Evolutionary conservation across 2,113 vertebrate species (phyloP).

Genomic region (Prionailurus viverrinus): DNA sequence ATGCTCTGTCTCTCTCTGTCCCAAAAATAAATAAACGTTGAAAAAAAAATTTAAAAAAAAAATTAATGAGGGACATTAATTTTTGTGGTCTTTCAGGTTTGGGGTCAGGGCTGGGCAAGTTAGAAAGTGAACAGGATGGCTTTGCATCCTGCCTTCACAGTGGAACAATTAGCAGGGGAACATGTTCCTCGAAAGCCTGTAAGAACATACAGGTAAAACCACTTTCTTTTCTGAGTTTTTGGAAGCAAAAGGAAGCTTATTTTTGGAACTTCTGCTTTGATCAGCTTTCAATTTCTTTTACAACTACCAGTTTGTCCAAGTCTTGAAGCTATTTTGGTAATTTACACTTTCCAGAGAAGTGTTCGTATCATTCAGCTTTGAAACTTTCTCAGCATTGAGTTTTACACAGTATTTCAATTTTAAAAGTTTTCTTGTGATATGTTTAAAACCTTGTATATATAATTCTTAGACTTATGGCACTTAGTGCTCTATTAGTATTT

Average conservation of each 20-base stretch:
- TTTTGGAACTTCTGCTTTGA: neutral
- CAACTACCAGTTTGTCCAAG: neutral
- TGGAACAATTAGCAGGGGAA: neutral
- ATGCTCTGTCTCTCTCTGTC: no score
- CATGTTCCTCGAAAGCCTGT: neutral
- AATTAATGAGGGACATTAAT: neutral
- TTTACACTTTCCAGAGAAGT: neutral
- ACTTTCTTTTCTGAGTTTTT: neutral
- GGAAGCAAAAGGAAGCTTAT: slow-evolving; percentile 14
- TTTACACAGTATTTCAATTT: neutral
- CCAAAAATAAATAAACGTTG: no score
- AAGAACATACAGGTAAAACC: neutral
- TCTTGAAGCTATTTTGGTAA: slow-evolving; percentile 36
- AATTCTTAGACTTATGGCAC: neutral
- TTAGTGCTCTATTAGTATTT: neutral
- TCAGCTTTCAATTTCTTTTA: slow-evolving; percentile 2
- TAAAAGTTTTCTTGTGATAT: neutral
- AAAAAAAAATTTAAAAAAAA: neutral
- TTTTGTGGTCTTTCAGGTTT: neutral
- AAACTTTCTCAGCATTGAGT: neutral
- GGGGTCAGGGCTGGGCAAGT: neutral
- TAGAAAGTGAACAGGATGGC: neutral
- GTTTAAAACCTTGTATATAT: neutral
- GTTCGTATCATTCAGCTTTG: neutral
- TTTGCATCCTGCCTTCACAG: neutral